Conservation (phyloP, 2,113 vertebrate species). For the Spheniscus mendiculus region DNA sequence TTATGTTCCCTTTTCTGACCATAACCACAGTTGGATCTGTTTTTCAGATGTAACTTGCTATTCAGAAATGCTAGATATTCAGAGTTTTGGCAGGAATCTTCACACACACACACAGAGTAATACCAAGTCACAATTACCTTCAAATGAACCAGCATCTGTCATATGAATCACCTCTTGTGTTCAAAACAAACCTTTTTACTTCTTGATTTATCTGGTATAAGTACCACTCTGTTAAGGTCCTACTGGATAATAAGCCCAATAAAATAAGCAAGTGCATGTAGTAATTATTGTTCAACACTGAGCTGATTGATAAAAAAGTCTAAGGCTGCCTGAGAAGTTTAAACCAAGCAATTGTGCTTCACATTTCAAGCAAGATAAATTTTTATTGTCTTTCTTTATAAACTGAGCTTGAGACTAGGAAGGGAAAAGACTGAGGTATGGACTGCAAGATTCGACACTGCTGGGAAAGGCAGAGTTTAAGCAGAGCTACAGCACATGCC, state of each 20-base stretch:
- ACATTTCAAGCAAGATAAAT: background rate
- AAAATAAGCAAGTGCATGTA: background rate
- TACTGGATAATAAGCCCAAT: background rate
- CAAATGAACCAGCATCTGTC: background rate
- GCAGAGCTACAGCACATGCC: background rate
- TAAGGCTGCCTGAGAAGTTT: background rate
- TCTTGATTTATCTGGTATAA: background rate
- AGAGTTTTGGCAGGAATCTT: background rate
- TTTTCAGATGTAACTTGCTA: slow-evolving; percentile 42
- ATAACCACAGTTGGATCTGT: slow-evolving; percentile 1
- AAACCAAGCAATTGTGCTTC: background rate
- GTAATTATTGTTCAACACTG: background rate
- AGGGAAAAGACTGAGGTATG: background rate
- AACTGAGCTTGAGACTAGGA: background rate
- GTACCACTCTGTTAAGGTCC: background rate
- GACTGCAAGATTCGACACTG: background rate
- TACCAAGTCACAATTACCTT: background rate
- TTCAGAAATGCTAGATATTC: slow-evolving; percentile 29
- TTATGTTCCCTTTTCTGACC: slow-evolving; percentile 35
- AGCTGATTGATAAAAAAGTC: background rate
- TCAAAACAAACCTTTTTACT: background rate
- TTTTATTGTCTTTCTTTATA: background rate
- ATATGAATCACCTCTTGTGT: background rate
- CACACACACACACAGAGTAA: background rate
- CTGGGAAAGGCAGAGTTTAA: background rate